Percentiles rank a stretch among this genome's conserved stretches.
Evolutionary conservation across 2,797 vertebrate genomes (phyloP).

Genomic region (Buphagus erythrorhynchus): DNA sequence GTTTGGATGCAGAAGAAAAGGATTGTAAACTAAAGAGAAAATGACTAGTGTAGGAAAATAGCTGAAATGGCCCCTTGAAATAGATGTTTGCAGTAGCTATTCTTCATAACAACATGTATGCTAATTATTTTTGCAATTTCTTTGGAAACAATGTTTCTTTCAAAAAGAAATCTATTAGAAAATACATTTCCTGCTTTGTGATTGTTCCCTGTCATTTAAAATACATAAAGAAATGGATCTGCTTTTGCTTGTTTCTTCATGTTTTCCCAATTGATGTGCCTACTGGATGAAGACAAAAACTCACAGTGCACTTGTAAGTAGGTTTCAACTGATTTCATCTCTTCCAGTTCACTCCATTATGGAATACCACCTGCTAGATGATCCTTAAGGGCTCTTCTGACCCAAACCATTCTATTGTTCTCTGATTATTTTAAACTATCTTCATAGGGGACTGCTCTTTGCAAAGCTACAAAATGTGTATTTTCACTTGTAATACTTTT

Average conservation of each 20-base stretch:
- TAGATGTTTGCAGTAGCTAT: background rate
- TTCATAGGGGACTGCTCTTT: background rate
- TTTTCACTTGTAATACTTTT: background rate
- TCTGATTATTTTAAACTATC: background rate
- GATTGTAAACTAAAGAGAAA: conserved; percentile 62
- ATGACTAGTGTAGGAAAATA: conserved; percentile 71
- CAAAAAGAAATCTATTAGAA: background rate
- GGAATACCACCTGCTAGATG: background rate
- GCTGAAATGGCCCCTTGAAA: conserved; percentile 5
- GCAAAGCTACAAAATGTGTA: background rate
- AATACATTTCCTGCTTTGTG: background rate
- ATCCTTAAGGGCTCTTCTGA: background rate
- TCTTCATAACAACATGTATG: background rate
- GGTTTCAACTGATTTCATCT: background rate
- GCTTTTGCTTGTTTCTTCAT: background rate
- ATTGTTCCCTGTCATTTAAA: background rate
- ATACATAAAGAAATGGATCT: background rate
- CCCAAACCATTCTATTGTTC: background rate
- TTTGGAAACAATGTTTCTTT: background rate
- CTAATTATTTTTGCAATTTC: background rate
- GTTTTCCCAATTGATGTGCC: background rate
- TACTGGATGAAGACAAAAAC: background rate
- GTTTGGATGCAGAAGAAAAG: conserved; percentile 82
- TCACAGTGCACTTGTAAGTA: background rate
- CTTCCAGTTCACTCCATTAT: background rate